Base-by-base conservation (phyloP, 2,888 invertebrate genomes). In the Frankliniella intonsa region DNA sequence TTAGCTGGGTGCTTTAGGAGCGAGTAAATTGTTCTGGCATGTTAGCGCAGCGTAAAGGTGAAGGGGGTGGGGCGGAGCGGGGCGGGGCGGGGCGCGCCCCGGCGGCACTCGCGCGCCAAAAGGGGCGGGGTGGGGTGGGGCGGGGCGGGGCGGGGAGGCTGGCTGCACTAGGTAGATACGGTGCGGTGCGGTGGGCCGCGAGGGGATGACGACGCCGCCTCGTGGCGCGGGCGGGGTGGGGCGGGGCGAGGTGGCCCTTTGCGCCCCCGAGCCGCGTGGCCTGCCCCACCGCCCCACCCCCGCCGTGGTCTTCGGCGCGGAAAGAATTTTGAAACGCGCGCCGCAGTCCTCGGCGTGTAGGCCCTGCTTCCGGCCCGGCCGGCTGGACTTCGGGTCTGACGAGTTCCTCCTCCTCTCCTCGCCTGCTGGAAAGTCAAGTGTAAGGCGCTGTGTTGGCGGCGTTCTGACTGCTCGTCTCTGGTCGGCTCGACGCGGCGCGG, bases 21-120 rank as follows among this genome's bases (percentile, higher is more conserved):
- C 69, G 69, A 69, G 69, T 69, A 69, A 69, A 69, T 69, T 69
- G 69, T 69, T 69, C 69, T 69, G 69, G 69, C 69, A 69, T 69
- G 69, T 69, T 69, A 69, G 69, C 69, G 69, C 69, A 69, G 69
- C 69, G 69, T 69, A 69, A 69, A 69, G 69, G 69, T 69, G 69
- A 22, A 22, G 69, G 65, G 19, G 65, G 69, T 69, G 69, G 22
- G 69, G 22, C 22, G 14, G 55, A 7, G 14, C 8, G 12, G 55
- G 55, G 55, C 14, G 55, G 55, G 55, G 55, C 55, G 12, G 55
- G 14, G 3, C 55, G 55, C 55, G 55, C 17, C 55, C 14, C 55
- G 12, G 14, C 55, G 55, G 12, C 55, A 14, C 55, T 55, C 55
- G 12, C 55, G 12, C 55, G 17, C 55, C 55, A 12, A 12, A 14